Percentiles rank a stretch among this genome's conserved stretches.
phyloP scores from a whole-genome alignment of 1,140 invertebrate species.

The Eumaeus atala region DNA sequence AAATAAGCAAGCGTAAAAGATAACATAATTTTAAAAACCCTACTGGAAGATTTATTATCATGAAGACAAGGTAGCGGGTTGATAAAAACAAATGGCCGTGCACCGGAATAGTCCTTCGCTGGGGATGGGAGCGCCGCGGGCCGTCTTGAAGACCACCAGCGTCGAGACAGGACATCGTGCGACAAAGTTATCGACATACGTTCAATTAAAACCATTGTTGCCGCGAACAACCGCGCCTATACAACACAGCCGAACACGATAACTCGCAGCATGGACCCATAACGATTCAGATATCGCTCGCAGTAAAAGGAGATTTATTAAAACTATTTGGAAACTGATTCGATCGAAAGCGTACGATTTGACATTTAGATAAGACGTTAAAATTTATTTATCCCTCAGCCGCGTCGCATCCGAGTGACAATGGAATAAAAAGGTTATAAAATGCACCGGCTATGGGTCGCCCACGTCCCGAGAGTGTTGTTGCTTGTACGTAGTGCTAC shows the following conservation, averaged over 20 bases:
- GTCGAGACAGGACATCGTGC: constrained; percentile 41
- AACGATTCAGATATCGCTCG: constrained; percentile 53
- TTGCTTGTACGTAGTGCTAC: constrained; percentile 38
- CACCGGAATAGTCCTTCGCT: constrained; percentile 47
- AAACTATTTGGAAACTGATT: constrained; percentile 74
- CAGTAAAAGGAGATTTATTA: constrained; percentile 74
- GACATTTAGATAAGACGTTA: constrained; percentile 71
- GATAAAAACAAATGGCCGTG: constrained; percentile 64
- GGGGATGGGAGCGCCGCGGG: constrained; percentile 38
- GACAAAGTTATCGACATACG: constrained; percentile 73
- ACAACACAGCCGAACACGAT: constrained; percentile 67
- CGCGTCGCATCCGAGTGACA: constrained; percentile 61
- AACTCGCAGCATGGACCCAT: constrained; percentile 65
- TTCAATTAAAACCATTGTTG: constrained; percentile 73
- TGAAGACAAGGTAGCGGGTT: constrained; percentile 49
- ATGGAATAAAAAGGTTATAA: constrained; percentile 73
- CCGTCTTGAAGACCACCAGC: constrained; percentile 52
- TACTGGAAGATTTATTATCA: constrained; percentile 58
- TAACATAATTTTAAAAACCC: constrained; percentile 25
- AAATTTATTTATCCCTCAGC: constrained; percentile 68
- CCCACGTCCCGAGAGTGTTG: constrained; percentile 58
- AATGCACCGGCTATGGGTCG: constrained; percentile 52
- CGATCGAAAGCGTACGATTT: constrained; percentile 72
- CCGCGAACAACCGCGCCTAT: constrained; percentile 47
- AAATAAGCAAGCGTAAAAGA: constrained; percentile 1